Evolutionary conservation across 1,140 invertebrate species (phyloP).

Genomic region (Atta texana): DNA sequence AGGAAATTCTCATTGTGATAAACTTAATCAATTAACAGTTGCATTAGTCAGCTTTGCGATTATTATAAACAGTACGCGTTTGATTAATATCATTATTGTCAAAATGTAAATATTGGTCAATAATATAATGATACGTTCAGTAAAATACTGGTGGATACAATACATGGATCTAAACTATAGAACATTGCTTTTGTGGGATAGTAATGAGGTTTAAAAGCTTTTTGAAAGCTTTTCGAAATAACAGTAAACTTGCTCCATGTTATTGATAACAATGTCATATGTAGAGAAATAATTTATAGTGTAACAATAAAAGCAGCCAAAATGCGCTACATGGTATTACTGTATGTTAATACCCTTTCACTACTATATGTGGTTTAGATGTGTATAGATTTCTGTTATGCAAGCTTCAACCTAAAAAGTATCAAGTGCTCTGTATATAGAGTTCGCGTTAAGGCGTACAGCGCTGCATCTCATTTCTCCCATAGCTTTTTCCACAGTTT

Average conservation of each 20-base stretch:
- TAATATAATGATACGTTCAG: not conserved
- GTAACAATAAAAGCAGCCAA: not conserved
- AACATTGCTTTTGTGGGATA: not conserved
- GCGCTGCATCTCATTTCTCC: not conserved
- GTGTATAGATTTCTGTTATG: not conserved
- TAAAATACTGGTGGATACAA: not conserved
- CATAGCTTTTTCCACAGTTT: conserved; percentile 29
- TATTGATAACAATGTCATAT: not conserved
- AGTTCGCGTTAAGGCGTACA: conserved; percentile 26
- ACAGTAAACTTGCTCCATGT: not conserved
- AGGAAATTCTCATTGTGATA: conserved; percentile 54
- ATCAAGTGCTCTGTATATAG: not conserved
- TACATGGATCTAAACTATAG: not conserved
- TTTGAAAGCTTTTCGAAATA: not conserved
- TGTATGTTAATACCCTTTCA: not conserved
- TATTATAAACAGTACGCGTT: not conserved
- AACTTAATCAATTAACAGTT: conserved; percentile 56
- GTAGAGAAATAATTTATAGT: not conserved
- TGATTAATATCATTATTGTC: conserved; percentile 20
- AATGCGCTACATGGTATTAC: not conserved
- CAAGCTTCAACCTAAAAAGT: not conserved
- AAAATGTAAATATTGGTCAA: not conserved
- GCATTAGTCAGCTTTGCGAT: conserved; percentile 6
- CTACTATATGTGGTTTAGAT: conserved; percentile 1
- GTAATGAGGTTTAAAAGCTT: conserved; percentile 4